These are phyloP conservation scores for Scrobipalpa atriplicella DNA, from an alignment of 2,888 invertebrate genomes.

Conservation along the genomic window DNA sequence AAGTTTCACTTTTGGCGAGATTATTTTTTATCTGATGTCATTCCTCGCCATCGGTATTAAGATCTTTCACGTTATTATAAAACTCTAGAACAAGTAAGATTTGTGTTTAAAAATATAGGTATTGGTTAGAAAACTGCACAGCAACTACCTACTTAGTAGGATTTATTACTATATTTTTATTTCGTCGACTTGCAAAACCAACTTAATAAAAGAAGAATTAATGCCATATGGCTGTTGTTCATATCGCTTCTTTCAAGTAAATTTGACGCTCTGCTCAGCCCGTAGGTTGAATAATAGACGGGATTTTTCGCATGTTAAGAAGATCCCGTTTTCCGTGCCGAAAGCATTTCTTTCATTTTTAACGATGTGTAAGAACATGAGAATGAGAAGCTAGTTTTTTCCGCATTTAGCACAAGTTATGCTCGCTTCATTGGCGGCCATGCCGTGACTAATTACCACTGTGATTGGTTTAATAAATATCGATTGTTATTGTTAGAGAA, in stretches of 20 bases:
- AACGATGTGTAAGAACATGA: background rate
- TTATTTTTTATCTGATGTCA: constrained; percentile 26
- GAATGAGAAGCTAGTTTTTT: constrained; percentile 11
- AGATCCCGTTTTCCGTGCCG: background rate
- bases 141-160: too few relatives aligned
- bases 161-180: too few relatives aligned
- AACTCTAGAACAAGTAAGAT: too few relatives aligned
- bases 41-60: background rate
- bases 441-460: constrained; percentile 28
- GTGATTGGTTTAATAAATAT: constrained; percentile 31
- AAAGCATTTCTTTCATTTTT: background rate
- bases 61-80: background rate
- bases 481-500: constrained; percentile 27
- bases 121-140: too few relatives aligned
- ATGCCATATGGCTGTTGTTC: too few relatives aligned
- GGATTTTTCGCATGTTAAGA: background rate
- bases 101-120: too few relatives aligned
- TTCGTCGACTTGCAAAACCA: too few relatives aligned
- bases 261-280: too few relatives aligned
- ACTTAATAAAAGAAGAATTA: too few relatives aligned
- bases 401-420: constrained; percentile 24
- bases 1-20: constrained; percentile 41
- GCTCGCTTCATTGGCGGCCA: constrained; percentile 24
- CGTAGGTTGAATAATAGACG: background rate
- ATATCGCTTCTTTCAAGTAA: too few relatives aligned